Evolutionary conservation across 1,140 invertebrate genomes (phyloP), one percentile per base, ranked within the genome.

Genomic region (Stratiolaelaps scimitus): DNA sequence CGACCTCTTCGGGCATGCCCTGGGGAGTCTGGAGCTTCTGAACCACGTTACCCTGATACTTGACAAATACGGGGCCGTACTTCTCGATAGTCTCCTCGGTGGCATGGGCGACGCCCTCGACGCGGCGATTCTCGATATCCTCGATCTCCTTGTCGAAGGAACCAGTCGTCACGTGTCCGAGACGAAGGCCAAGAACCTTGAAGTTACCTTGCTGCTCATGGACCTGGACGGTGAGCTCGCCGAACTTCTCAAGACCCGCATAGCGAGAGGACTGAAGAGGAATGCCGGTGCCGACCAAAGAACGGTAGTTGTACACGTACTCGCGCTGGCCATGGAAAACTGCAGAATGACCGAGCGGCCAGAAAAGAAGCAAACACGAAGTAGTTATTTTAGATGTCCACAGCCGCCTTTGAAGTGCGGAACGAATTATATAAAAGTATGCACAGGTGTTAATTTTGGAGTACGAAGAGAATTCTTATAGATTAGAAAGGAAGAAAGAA

Each of bases 101-200:
- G 10, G 53, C 17, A 10, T 26, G 53, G 34, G 53, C 1, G 53
- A 60, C 53, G 34, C 53, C 53, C 13, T 60, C 53, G 53, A 60
- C 20, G 34, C 53, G 53, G 26, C 53, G 53, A 34, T 60, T 60
- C 53, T 60, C 53, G 53, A 60, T 60, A 23, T 60, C 53, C 34
- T 60, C 53, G 53, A 60, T 23, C 23, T 60, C 53, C 53, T 60
- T 60, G 34, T 60, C 53, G 53, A 60, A 60, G 53, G 53, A 60
- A 23, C 53, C 53, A 23, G 53, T 29, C 53, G 15, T 17, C 15
- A 60, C 53, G 53, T 60, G 53, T 17, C 53, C 26, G 2, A 60
- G 53, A 60, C 23, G 53, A 60, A 60, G 53, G 23, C 53, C 53
- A 23, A 60, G 53, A 34, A 60, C 23, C 53, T 60, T 60, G 53